Percentiles rank a stretch among this genome's conserved stretches.
Conservation (phyloP, 2,888 invertebrate species). For the Phyllotreta striolata region DNA sequence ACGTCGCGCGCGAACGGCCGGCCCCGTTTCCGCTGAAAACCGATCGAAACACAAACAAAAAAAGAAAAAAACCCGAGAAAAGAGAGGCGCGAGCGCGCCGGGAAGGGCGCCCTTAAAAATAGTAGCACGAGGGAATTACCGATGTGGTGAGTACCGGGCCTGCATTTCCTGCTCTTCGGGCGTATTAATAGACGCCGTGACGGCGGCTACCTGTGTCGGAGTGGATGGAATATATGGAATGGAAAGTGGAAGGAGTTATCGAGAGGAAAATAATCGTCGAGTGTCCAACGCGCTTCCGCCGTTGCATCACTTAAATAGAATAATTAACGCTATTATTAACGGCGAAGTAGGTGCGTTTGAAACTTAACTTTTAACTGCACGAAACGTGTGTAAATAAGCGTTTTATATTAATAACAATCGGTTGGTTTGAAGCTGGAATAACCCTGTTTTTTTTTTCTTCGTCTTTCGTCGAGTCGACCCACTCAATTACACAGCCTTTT, state of each 20-base stretch:
- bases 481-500: too few species aligned
- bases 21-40: too few species aligned
- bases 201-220: constrained; percentile 24
- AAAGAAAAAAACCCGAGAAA: too few species aligned
- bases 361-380: too few species aligned
- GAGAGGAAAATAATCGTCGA: constrained; percentile 8
- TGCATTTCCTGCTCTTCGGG: constrained; percentile 41
- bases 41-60: constrained; percentile 28
- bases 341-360: constrained; percentile 6
- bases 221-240: constrained; percentile 19
- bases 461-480: too few species aligned
- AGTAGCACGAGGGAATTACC: constrained; percentile 43
- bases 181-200: constrained; percentile 36
- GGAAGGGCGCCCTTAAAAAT: too few species aligned
- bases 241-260: neutral
- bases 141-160: constrained; percentile 45
- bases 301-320: constrained; percentile 33
- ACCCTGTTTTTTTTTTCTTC: too few species aligned
- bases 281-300: constrained; percentile 31
- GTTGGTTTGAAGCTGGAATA: too few species aligned
- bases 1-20: constrained; percentile 19
- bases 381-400: too few species aligned
- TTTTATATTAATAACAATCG: too few species aligned
- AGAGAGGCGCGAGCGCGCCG: too few species aligned
- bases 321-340: constrained; percentile 28